Conservation (phyloP, 2,113 vertebrate species). For the Murina feae region DNA sequence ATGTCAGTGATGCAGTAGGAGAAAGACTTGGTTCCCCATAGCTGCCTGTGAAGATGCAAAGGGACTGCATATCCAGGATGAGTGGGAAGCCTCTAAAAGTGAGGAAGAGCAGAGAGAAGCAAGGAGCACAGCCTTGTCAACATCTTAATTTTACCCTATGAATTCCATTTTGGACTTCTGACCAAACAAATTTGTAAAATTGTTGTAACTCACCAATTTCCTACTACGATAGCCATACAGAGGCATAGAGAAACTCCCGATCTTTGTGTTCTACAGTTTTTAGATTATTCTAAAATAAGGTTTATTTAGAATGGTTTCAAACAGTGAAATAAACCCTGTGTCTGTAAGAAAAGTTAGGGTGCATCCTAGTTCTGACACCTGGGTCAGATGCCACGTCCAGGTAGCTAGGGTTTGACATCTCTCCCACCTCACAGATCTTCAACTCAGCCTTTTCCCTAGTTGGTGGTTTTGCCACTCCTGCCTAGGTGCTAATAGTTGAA, state of each 20-base stretch:
- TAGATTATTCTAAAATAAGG: not conserved
- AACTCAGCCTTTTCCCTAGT: not conserved
- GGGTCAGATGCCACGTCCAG: not conserved
- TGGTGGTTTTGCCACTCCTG: not conserved
- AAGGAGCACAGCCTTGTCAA: not conserved
- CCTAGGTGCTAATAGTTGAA: not conserved
- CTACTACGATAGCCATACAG: not conserved
- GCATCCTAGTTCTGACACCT: not conserved
- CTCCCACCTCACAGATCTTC: not conserved
- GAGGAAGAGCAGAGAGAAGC: not conserved
- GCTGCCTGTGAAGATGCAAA: not conserved
- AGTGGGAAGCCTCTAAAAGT: not conserved
- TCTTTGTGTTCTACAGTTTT: not conserved
- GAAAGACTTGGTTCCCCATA: not conserved
- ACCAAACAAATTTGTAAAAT: not conserved
- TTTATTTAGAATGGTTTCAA: not conserved
- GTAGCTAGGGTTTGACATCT: not conserved
- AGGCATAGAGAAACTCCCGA: not conserved
- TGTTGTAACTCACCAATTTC: not conserved
- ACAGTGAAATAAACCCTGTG: not conserved
- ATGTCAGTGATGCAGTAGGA: not conserved
- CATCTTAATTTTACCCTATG: not conserved
- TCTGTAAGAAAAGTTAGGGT: not conserved
- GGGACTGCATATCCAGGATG: not conserved
- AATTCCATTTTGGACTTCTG: not conserved